phyloP scores from a whole-genome alignment of 1,140 invertebrate species.

The Sitobion miscanthi region DNA sequence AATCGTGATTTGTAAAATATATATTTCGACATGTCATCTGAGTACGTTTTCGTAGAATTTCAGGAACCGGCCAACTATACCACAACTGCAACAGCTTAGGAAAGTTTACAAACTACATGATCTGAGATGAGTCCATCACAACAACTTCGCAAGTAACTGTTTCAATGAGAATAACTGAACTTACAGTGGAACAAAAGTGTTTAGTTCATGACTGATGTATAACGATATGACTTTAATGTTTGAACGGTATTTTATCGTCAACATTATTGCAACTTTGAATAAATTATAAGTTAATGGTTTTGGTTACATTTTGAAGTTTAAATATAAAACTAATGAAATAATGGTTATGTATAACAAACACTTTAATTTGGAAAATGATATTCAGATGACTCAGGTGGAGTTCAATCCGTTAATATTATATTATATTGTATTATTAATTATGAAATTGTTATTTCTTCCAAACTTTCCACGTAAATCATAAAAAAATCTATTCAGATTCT shows the following conservation, averaged over 20 bases:
- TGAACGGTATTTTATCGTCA: background rate
- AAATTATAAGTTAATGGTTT: background rate
- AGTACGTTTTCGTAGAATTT: background rate
- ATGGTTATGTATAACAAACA: background rate
- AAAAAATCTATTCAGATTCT: background rate
- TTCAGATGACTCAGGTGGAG: background rate
- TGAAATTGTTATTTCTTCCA: background rate
- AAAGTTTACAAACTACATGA: constrained; percentile 30
- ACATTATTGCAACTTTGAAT: background rate
- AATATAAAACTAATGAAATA: background rate
- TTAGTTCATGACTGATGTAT: background rate
- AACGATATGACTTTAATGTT: background rate
- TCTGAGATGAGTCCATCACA: constrained; percentile 21
- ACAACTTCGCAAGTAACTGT: background rate
- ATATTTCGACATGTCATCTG: background rate
- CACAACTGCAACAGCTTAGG: background rate
- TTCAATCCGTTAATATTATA: background rate
- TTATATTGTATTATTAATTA: background rate
- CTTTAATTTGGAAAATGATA: background rate
- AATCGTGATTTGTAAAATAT: background rate
- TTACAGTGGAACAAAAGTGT: background rate
- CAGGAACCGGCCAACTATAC: background rate
- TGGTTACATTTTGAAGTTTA: background rate
- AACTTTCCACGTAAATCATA: background rate
- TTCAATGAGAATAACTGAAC: background rate